phyloP scores from a whole-genome alignment of 2,888 invertebrate species.

The Phorcus lineatus region DNA sequence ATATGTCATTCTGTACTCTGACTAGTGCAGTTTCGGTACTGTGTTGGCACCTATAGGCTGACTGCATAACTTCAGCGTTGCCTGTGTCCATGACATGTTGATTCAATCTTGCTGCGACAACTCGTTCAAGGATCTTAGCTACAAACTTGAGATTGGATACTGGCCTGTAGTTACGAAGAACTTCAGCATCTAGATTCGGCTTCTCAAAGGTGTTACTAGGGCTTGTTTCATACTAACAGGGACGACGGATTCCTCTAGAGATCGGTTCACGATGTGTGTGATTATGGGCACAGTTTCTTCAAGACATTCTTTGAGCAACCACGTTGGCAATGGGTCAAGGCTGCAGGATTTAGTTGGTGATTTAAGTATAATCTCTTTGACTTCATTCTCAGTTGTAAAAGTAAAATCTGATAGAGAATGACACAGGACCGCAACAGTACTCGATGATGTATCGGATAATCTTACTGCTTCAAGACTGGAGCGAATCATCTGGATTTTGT shows the following conservation, averaged over 20 bases:
- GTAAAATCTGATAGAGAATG: not conserved
- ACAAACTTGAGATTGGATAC: not conserved
- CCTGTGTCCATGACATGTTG: not conserved
- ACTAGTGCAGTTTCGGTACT: conserved; percentile 1
- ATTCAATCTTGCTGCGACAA: not conserved
- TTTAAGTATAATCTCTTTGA: too few relatives aligned
- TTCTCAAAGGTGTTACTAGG: not conserved
- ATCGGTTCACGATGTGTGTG: not conserved
- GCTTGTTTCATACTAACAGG: too few relatives aligned
- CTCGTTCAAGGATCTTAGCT: not conserved
- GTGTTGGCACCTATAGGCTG: not conserved
- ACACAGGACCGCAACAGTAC: too few relatives aligned
- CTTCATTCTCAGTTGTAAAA: not conserved
- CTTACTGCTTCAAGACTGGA: not conserved
- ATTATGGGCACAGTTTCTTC: not conserved
- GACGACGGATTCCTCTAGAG: too few relatives aligned
- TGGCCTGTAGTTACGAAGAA: not conserved
- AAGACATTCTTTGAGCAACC: not conserved
- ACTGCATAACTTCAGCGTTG: not conserved
- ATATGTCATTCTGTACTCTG: not conserved
- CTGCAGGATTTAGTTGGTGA: not conserved
- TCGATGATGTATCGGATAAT: not conserved
- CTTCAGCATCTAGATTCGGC: not conserved
- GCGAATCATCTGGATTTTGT: too few relatives aligned
- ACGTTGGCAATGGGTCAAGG: not conserved